Evolutionary conservation across 1,140 invertebrate species (phyloP), one percentile per base, ranked within the genome.

Genomic region (Prorops nasuta): DNA sequence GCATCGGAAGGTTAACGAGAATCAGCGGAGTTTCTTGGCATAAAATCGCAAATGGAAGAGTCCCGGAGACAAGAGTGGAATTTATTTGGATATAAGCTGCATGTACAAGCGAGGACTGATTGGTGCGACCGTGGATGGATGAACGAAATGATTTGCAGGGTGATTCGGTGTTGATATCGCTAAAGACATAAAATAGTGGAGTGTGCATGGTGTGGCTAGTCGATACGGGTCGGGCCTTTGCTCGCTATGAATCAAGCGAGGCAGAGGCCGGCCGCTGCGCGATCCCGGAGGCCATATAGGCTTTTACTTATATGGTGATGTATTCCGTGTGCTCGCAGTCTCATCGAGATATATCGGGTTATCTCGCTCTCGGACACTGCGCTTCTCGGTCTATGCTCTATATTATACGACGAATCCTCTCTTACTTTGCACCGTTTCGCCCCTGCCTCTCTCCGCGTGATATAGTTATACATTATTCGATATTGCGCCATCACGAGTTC

Each of bases 381-480:
- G 35, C 41, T 36, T 24, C 49, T 32, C 37, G 32, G 10, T 42
- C n/a, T n/a, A n/a, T n/a, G n/a, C n/a, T n/a, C n/a, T n/a, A n/a
- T n/a, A n/a, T n/a, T n/a, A n/a, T n/a, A n/a, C n/a, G n/a, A n/a
- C n/a, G n/a, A n/a, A n/a, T n/a, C n/a, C n/a, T n/a, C n/a, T n/a
- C n/a, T n/a, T n/a, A n/a, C n/a, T n/a, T n/a, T n/a, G 1, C 42
- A 2, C 35, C 41, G 24, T 43, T 16, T 14, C 19, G 10, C 43
- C 10, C 40, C 15, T 28, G 9, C 15, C 41, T 36, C 15, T 41
- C 17, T n/a, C 39, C 15, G 44, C 34, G 41, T 58, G 57, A 67
- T 71, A 69, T 67, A 71, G 63, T 70, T 69, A 64, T 72, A 67
- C 56, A 65, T 66, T 69, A 72, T 69, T 72, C 64, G 66, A 67